Evolutionary conservation across 2,888 invertebrate genomes (phyloP).

Genomic region (Drosophila putrida): DNA sequence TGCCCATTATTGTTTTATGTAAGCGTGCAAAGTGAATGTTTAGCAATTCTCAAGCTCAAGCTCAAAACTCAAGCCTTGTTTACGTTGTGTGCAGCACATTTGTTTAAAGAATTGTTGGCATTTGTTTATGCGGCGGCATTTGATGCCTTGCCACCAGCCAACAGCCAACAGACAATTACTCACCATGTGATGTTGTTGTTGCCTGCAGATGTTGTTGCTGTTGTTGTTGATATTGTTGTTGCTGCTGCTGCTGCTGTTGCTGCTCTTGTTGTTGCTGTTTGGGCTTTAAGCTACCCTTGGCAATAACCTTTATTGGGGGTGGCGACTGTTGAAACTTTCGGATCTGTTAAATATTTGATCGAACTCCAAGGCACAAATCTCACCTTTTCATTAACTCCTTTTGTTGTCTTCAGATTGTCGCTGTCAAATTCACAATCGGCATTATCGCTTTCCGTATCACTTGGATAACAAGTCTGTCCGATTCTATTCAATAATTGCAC

Average conservation of each 20-base stretch:
- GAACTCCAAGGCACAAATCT: neutral
- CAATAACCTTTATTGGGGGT: slow-evolving; percentile 18
- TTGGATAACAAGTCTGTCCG: slow-evolving; percentile 21
- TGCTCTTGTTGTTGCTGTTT: slow-evolving; percentile 11
- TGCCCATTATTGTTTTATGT: neutral
- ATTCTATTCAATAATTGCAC: slow-evolving; percentile 17
- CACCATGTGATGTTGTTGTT: slow-evolving; percentile 20
- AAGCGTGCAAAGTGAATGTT: slow-evolving; percentile 1
- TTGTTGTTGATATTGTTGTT: slow-evolving; percentile 5
- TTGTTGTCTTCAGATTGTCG: slow-evolving; percentile 8
- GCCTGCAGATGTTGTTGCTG: slow-evolving; percentile 8
- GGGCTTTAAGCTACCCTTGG: slow-evolving; percentile 14
- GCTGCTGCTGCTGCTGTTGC: neutral
- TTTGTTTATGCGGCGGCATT: slow-evolving; percentile 43
- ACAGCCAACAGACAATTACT: slow-evolving; percentile 36
- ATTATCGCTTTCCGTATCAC: slow-evolving; percentile 20
- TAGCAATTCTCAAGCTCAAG: neutral
- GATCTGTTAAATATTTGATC: neutral
- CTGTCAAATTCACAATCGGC: slow-evolving; percentile 2
- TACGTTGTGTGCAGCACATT: slow-evolving; percentile 24
- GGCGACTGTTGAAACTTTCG: neutral
- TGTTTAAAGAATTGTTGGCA: slow-evolving; percentile 38
- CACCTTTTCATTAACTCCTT: slow-evolving; percentile 24
- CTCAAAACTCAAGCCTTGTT: slow-evolving; percentile 22
- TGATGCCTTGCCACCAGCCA: slow-evolving; percentile 20